A percentile compares a stretch with the other conserved stretches of the same genome.
Conservation (phyloP, 2,888 invertebrate species). For the Lamproptera curius region DNA sequence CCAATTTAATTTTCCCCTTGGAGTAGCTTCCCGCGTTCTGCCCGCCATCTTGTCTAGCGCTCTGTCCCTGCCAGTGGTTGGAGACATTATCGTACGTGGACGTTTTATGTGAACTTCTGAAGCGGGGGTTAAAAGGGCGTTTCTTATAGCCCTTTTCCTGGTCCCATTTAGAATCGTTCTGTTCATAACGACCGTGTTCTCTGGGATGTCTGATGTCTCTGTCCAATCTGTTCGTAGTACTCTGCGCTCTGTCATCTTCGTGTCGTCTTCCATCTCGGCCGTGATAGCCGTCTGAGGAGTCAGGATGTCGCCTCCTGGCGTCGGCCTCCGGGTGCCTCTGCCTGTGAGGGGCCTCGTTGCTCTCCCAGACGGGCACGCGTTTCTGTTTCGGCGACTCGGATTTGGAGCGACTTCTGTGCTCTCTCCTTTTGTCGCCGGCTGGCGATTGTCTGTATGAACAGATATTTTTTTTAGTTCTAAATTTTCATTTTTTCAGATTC, state of each 20-base stretch:
- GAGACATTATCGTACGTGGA: conserved; percentile 28
- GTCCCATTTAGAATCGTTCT: conserved; percentile 37
- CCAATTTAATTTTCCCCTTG: conserved; percentile 58
- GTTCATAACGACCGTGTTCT: conserved; percentile 28
- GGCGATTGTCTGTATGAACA: conserved; percentile 46
- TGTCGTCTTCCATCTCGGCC: conserved; percentile 30
- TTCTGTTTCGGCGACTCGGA: conserved; percentile 46
- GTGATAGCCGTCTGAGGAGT: conserved; percentile 28
- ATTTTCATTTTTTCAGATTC: too few species aligned
- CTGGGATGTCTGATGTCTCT: conserved; percentile 38
- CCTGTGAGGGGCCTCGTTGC: conserved; percentile 31
- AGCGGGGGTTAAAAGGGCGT: conserved; percentile 42
- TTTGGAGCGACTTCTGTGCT: conserved; percentile 44
- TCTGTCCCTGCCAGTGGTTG: conserved; percentile 23
- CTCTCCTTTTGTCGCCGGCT: conserved; percentile 40
- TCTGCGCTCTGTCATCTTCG: conserved; percentile 22
- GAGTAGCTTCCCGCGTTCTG: conserved; percentile 27
- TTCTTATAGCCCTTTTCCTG: conserved; percentile 32
- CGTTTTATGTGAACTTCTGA: conserved; percentile 33
- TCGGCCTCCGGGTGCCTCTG: conserved; percentile 30
- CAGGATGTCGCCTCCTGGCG: conserved; percentile 32
- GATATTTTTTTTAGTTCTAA: too few species aligned
- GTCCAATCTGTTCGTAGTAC: conserved; percentile 36
- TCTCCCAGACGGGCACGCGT: conserved; percentile 53
- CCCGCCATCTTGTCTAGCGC: conserved; percentile 24